Evolutionary conservation across 2,113 vertebrate genomes (phyloP).

Genomic region (Corvus cornix): DNA sequence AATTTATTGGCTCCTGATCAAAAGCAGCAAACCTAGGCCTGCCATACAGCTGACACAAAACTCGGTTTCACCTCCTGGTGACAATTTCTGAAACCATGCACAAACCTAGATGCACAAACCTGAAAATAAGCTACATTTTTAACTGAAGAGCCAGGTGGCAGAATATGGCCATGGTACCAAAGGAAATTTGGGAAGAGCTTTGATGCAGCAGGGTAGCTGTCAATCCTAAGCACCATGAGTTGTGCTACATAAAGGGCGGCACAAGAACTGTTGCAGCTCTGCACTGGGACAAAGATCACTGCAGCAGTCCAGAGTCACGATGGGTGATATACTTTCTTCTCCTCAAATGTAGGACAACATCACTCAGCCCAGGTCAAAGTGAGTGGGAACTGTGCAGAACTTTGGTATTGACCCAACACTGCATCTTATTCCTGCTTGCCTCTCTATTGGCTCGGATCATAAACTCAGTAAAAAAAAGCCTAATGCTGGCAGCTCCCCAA

Average conservation of each 20-base stretch:
- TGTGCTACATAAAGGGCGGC: not conserved
- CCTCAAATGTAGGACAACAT: not conserved
- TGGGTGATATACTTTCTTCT: not conserved
- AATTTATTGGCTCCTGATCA: not conserved
- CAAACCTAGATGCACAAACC: not conserved
- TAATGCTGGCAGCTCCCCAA: not conserved
- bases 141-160: not conserved
- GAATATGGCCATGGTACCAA: not conserved
- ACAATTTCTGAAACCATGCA: not conserved
- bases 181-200: not conserved
- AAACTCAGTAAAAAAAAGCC: not conserved
- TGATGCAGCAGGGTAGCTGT: not conserved
- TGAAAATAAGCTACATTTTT: not conserved
- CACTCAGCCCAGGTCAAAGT: not conserved
- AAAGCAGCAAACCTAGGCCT: not conserved
- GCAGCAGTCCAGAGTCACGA: not conserved
- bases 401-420: not conserved
- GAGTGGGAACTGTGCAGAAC: not conserved
- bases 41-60: not conserved
- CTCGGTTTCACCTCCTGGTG: not conserved
- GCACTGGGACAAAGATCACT: not conserved
- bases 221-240: not conserved
- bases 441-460: accelerated
- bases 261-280: not conserved
- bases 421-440: not conserved